Evolutionary conservation across 1,140 invertebrate genomes (phyloP).

Genomic region (Ylistrum balloti): DNA sequence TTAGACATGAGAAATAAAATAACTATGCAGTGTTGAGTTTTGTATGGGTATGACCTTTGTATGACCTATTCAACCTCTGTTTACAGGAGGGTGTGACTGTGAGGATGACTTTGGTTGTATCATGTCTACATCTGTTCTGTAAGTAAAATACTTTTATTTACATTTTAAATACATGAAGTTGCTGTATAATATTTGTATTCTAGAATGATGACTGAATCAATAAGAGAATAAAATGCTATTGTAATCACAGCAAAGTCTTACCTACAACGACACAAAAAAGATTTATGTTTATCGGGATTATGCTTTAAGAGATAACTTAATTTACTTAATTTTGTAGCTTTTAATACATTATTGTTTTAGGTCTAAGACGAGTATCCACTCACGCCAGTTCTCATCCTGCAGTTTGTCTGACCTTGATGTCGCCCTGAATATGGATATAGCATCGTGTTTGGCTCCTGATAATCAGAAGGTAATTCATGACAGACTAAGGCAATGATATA

Average conservation of each 20-base stretch:
- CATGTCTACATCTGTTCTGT: slow-evolving; percentile 78
- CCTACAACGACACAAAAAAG: too few relatives aligned
- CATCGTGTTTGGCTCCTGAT: slow-evolving; percentile 71
- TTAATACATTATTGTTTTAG: slow-evolving; percentile 60
- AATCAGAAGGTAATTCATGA: not conserved
- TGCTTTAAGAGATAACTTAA: too few relatives aligned
- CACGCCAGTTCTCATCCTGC: slow-evolving; percentile 77
- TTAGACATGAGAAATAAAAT: too few relatives aligned
- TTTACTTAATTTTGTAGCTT: too few relatives aligned
- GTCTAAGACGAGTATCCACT: slow-evolving; percentile 66
- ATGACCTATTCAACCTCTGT: not conserved
- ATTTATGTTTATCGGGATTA: too few relatives aligned
- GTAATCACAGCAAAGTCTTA: too few relatives aligned
- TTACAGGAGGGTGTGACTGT: slow-evolving; percentile 78
- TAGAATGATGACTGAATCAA: too few relatives aligned
- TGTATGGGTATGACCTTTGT: not conserved
- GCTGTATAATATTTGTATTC: too few relatives aligned
- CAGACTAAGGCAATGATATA: too few relatives aligned
- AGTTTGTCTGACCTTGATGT: slow-evolving; percentile 74
- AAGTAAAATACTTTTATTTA: slow-evolving; percentile 69
- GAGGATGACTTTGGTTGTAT: slow-evolving; percentile 78
- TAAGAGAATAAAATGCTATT: too few relatives aligned
- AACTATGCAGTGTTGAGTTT: too few relatives aligned
- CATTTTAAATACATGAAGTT: too few relatives aligned
- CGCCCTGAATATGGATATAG: slow-evolving; percentile 73